These are phyloP conservation scores for Azemiops feae DNA, from an alignment of 2,113 vertebrate genomes.

Conservation along the genomic window DNA sequence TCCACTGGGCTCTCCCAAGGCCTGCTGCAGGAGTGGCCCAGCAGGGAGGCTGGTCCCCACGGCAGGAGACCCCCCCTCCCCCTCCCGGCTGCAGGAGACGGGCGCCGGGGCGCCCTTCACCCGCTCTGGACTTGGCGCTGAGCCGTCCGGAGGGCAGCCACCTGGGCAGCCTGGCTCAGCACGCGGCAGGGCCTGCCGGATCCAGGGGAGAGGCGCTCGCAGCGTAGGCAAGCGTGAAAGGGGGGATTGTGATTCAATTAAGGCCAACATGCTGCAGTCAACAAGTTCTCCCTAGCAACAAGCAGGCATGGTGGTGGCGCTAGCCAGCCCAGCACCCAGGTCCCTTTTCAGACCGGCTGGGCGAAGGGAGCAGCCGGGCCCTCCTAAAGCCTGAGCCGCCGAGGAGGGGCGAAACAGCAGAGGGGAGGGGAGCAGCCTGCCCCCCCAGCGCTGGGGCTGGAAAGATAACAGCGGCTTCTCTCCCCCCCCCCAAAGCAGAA, in stretches of 20 bases:
- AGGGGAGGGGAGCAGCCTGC: neutral
- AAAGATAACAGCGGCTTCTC: neutral
- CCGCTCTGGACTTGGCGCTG: neutral
- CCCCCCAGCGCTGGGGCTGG: neutral
- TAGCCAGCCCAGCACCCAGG: neutral
- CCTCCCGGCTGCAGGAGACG: neutral
- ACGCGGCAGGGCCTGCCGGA: neutral
- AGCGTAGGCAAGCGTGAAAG: neutral
- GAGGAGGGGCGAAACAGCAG: no score
- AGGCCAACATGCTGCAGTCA: neutral
- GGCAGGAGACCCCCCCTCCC: neutral
- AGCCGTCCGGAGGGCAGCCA: neutral
- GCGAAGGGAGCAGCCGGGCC: neutral
- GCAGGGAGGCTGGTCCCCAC: no score
- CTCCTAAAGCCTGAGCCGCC: neutral
- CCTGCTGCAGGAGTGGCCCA: neutral
- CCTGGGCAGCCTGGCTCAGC: no score
- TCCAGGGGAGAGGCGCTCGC: neutral
- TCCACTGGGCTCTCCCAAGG: no score
- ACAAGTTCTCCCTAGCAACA: slow-evolving; percentile 27
- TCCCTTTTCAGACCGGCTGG: neutral
- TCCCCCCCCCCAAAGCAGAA: neutral
- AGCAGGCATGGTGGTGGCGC: neutral
- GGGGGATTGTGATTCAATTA: neutral
- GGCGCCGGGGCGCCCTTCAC: no score